Base-by-base conservation (phyloP, 2,113 vertebrate species). In the Peromyscus leucopus region DNA sequence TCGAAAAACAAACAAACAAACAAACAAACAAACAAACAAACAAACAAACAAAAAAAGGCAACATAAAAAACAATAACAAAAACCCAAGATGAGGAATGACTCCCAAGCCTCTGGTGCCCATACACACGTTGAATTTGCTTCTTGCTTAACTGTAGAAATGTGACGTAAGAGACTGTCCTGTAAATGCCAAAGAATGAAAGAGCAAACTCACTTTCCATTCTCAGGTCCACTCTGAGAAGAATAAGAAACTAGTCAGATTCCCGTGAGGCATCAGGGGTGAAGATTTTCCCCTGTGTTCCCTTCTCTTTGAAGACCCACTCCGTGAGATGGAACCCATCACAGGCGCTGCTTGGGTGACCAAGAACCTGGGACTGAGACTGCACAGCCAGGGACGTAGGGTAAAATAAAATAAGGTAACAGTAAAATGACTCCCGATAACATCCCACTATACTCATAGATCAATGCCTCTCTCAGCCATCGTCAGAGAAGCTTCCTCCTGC, bases 161-260 rank as follows among this genome's bases (percentile, higher is more conserved):
- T 31, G 89, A 90, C 79, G 75, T 76, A 94, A 91, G 79, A 84
- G 2, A 6, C 51, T 93, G 55, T 28, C 39, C 69, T 17, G 2
- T n/a, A 39, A 79, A 74, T 24, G 21, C 82, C 31, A 84, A 89
- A 28, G 55, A 90, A 80, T 84, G 79, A 91, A 91, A 78, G 42
- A 79, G 57, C 12, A 42, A 24, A 28, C 79, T 90, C 39, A 19
- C 2, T 75, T 90, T 65, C 72, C 28, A 22, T 42, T 63, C 65
- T 72, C 16, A 42, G 39, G 13, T 82, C 57, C 31, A 61, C 42
- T 59, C n/a, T 65, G 33, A 46, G 57, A 42, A 39, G 42, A 80
- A 67, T 78, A 65, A 94, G 51, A 94, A 89, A 31, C 33, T 51
- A 69, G 24, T 57, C 85, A 69, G 21, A 33, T 36, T 76, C 24